Evolutionary conservation across 2,888 invertebrate species (phyloP), one percentile per base, ranked within the genome.

Genomic region (Thymelicus acteon): DNA sequence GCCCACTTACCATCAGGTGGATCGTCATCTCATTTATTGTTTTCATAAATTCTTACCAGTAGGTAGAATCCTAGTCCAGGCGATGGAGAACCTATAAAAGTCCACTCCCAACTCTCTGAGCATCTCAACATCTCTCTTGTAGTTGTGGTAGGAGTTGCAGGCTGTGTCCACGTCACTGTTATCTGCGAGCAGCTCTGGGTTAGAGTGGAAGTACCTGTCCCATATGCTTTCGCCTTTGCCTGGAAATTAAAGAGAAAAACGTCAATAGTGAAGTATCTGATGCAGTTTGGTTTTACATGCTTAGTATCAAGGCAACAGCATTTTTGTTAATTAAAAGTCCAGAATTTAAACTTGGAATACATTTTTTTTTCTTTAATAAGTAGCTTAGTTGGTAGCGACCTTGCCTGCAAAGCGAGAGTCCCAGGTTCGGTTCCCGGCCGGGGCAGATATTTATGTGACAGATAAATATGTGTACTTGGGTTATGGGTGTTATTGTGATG

Each of bases 91-190:
- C 68, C 95, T 83, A 77, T 95, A 95, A 76, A 89, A 90, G 70
- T 95, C 85, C 0, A 94, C 92, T 0, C 93, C 94, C 0, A 95
- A 76, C 69, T 93, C 87, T n/a, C 88, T 80, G 6, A 94, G 66
- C 82, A 94, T 85, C 69, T 90, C 85, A 2, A 95, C 90, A 70
- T 95, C 94, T 49, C 95, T 93, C 74, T 92, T 88, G 77, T 94
- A 95, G 68, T 94, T 92, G 80, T 95, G 92, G 80, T 96, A 96
- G 0, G 96, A 96, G 85, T 96, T 95, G 39, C 95, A 93, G 0
- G 96, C 95, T 0, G 95, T 85, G 70, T 96, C 96, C 0, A 95
- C 96, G 60, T 94, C 95, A 2, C 89, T 88, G 0, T 88, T 84
- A 67, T 87, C 89, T 0, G 74, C 63, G 64, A 84, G 60, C 2